Evolutionary conservation across 1,140 invertebrate genomes (phyloP).

Genomic region (Atta cephalotes): DNA sequence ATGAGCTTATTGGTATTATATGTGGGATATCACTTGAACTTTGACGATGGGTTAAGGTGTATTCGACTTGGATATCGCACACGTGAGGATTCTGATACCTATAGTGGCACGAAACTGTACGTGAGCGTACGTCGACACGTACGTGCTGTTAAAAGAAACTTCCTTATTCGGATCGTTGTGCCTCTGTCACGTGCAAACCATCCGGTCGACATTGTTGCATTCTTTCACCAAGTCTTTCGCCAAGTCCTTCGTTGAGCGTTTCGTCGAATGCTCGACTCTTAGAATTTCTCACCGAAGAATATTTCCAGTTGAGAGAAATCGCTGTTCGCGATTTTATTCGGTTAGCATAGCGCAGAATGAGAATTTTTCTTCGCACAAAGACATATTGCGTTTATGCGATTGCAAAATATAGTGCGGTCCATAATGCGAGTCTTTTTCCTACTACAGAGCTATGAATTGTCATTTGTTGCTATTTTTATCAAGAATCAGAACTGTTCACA

Average conservation of each 20-base stretch:
- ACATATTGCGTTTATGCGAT: not conserved
- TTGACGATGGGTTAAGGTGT: not conserved
- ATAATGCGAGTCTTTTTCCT: not conserved
- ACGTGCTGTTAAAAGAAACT: slow-evolving; percentile 73
- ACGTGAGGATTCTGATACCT: slow-evolving; percentile 61
- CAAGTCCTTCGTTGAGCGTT: slow-evolving; percentile 64
- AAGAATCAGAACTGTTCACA: not conserved
- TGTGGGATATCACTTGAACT: slow-evolving; percentile 4
- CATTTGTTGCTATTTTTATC: slow-evolving; percentile 10
- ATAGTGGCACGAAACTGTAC: slow-evolving; percentile 60
- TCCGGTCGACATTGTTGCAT: slow-evolving; percentile 75
- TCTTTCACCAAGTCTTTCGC: slow-evolving; percentile 57
- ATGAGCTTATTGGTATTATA: not conserved
- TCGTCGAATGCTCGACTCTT: slow-evolving; percentile 68
- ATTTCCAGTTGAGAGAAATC: slow-evolving; percentile 67
- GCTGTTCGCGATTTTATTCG: slow-evolving; percentile 66
- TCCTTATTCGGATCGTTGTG: slow-evolving; percentile 72
- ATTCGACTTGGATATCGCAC: slow-evolving; percentile 58
- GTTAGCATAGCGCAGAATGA: not conserved
- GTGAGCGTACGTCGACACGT: slow-evolving; percentile 72
- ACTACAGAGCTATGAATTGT: not conserved
- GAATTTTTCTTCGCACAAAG: slow-evolving; percentile 32
- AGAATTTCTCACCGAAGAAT: slow-evolving; percentile 68
- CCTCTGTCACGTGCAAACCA: slow-evolving; percentile 75
- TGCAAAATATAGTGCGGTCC: not conserved